Base-by-base conservation (phyloP, 2,797 vertebrate species). In the Phoeniculus purpureus region DNA sequence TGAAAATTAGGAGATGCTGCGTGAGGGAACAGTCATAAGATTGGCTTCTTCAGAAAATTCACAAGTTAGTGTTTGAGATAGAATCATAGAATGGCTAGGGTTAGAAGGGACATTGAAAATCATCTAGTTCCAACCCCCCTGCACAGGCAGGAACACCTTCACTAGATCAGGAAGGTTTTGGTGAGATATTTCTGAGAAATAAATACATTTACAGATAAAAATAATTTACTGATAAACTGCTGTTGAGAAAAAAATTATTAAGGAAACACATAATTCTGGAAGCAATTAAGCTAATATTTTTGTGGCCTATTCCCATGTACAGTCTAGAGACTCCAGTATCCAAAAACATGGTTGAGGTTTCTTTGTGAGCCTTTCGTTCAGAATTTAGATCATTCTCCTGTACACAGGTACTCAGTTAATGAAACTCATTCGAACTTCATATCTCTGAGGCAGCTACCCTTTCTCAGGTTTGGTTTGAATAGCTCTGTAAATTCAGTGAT, bases 1-100 rank as follows among this genome's bases (percentile, higher is more conserved):
- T 87, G 58, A 83, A 92, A 95, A 95, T 90, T 74, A 71, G 47
- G n/a, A 70, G 62, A 72, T 64, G 48, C 17, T 61, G 25, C 58
- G 48, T 78, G 54, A 85, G 61, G 51, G 29, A 94, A 71, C 51
- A 45, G 75, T 80, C 50, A 45, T 20, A 79, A 56, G 48, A 68
- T 61, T 80, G 78, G 22, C n/a, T 54, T 77, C 70, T 11, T 50
- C 40, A 61, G 25, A 14, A 50, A 16, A 20, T 79, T 78, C 54
- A 50, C 19, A 75, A 84, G 6, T 72, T 90, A 64, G 6, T 40
- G 27, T 74, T 70, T 70, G 43, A 55, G 52, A 31, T 11, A 34
- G 45, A 81, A 37, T 37, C 37, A 8, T 37, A 37, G 37, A 37
- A 37, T 37, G 37, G 37, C 37, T 37, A 37, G 37, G 37, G 37